Evolutionary conservation across 2,113 vertebrate species (phyloP), one percentile per base, ranked within the genome.

Genomic region (Lynx canadensis): DNA sequence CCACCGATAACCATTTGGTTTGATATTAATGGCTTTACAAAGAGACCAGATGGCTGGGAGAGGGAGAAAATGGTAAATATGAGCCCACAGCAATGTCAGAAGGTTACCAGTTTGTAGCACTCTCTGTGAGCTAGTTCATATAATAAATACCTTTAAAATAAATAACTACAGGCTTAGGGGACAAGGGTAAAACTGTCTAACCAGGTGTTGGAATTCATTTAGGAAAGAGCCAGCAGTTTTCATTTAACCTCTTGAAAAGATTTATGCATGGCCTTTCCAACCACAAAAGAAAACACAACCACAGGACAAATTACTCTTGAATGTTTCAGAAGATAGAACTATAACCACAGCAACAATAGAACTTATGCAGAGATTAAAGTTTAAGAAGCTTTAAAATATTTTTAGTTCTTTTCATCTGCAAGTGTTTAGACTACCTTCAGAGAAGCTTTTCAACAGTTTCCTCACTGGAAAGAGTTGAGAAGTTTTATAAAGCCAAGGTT

Each of bases 361-460:
- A 78, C 50, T 38, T 78, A 48, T 41, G 25, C 48, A 69, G 65
- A 69, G 94, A 96, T 83, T 65, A 87, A 96, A 71, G 60, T 80
- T 93, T 68, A 82, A 93, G 45, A 23, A 63, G 65, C 65, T 96
- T 96, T 86, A 41, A 81, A 66, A 55, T 76, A 92, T 81, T 92
- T 92, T 88, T 71, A 96, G 88, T 48, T 65, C 57, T 96, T 96
- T 94, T 96, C 68, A 92, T 91, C 89, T 96, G 71, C 94, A 86
- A 94, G 78, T 97, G 83, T 98, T 96, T 97, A 96, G 96, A 73
- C 69, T 95, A 85, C 38, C 50, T 95, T 95, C 50, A 94, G 83
- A 97, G 83, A 93, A 93, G 91, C 74, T 95, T 95, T 87, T 92
- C 80, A 87, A 91, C 57, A 45, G 57, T 66, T 96, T 92, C 66